phyloP scores from a whole-genome alignment of 2,888 invertebrate genomes.

The Neria commutata region DNA sequence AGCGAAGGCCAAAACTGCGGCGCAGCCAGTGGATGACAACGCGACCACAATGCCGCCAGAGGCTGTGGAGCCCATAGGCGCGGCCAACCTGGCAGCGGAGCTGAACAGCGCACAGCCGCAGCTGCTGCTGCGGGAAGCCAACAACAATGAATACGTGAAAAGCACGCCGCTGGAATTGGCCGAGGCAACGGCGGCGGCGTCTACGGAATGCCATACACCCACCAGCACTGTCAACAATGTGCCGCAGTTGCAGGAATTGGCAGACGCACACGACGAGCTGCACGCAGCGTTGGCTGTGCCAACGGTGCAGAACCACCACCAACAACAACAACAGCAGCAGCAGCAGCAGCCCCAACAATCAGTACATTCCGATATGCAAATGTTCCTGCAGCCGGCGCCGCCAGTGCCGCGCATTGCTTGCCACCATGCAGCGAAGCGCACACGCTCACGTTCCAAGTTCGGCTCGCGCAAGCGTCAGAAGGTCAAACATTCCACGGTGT shows the following conservation, averaged over 20 bases:
- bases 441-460: slow-evolving; percentile 58
- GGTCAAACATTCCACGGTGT: slow-evolving; percentile 52
- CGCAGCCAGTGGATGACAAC: neutral
- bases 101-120: neutral
- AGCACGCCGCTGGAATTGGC: neutral
- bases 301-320: slow-evolving; percentile 16
- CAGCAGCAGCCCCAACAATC: slow-evolving; percentile 24
- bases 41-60: neutral
- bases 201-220: neutral
- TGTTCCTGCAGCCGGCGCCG: slow-evolving; percentile 50
- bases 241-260: slow-evolving; percentile 10
- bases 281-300: neutral
- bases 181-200: slow-evolving; percentile 29
- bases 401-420: slow-evolving; percentile 33
- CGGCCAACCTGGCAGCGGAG: neutral
- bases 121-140: slow-evolving; percentile 35
- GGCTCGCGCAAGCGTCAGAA: slow-evolving; percentile 57
- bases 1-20: neutral
- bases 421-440: slow-evolving; percentile 48
- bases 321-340: slow-evolving; percentile 29
- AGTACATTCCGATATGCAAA: slow-evolving; percentile 48
- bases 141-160: slow-evolving; percentile 48
- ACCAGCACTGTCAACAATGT: neutral
- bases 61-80: neutral
- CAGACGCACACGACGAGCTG: slow-evolving; percentile 23